Evolutionary conservation across 2,113 vertebrate genomes (phyloP).

Genomic region (Lamprotornis superbus): DNA sequence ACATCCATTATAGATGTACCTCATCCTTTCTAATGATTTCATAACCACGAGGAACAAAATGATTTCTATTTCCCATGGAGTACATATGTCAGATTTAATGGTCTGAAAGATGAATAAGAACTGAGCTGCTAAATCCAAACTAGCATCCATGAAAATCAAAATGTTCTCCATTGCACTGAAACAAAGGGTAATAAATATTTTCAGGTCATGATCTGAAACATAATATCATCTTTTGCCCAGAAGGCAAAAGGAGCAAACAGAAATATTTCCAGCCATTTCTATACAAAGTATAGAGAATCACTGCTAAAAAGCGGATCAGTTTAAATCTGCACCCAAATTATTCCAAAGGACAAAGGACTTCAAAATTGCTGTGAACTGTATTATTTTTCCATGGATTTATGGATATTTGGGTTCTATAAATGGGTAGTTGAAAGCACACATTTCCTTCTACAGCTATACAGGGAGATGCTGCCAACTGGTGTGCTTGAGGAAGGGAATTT

Average conservation of each 20-base stretch:
- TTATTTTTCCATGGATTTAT: background rate
- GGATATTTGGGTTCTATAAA: background rate
- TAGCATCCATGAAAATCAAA: background rate
- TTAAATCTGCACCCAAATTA: background rate
- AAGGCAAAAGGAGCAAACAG: background rate
- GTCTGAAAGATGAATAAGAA: conserved; percentile 7
- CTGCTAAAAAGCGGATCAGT: background rate
- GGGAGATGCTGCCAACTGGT: background rate
- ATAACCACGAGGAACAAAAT: background rate
- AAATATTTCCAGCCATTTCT: background rate
- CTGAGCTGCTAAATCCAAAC: background rate
- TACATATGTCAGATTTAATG: background rate
- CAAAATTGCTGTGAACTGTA: background rate
- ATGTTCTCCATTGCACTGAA: background rate
- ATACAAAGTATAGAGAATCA: background rate
- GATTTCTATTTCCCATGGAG: background rate
- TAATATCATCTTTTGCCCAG: background rate
- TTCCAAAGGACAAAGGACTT: background rate
- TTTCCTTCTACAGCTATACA: background rate
- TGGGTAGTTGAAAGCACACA: background rate
- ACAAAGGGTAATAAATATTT: background rate
- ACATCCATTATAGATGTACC: background rate
- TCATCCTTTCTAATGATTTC: conserved; percentile 9
- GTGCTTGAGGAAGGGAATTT: background rate
- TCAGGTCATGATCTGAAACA: background rate